Percentiles rank a stretch among this genome's conserved stretches.
These are phyloP conservation scores for Scortum barcoo DNA, from an alignment of 2,113 vertebrate species.

Conservation along the genomic window DNA sequence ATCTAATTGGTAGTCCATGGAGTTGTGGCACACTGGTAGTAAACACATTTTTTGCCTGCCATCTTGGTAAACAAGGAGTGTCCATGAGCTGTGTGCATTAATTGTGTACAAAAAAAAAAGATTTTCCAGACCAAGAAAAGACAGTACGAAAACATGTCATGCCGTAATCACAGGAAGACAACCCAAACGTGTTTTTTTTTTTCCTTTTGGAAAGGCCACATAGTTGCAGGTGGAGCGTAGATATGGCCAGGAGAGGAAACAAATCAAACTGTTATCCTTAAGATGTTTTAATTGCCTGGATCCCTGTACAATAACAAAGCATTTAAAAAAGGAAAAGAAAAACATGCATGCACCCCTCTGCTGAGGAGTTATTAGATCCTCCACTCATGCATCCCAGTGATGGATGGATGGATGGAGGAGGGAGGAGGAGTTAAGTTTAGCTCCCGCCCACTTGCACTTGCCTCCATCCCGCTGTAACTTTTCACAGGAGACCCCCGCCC, in stretches of 20 bases:
- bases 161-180: neutral
- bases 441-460: slow-evolving; percentile 58
- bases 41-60: slow-evolving; percentile 35
- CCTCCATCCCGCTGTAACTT: neutral
- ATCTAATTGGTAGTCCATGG: slow-evolving; percentile 75
- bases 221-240: neutral
- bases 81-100: neutral
- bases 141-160: neutral
- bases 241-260: neutral
- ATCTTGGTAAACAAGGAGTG: slow-evolving; percentile 25
- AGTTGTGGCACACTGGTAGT: slow-evolving; percentile 15
- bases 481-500: neutral
- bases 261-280: neutral
- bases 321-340: neutral
- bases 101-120: no score
- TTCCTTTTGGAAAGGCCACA: neutral
- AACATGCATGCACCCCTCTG: neutral
- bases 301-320: neutral
- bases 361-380: neutral
- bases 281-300: neutral
- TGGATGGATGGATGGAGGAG: slow-evolving; percentile 8
- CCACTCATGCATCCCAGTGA: slow-evolving; percentile 22
- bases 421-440: slow-evolving; percentile 11
- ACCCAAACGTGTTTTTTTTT: neutral
- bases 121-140: neutral